Conservation (phyloP, 92 coral and sea anemone species). For the Chrysogorgia sp. region DNA sequence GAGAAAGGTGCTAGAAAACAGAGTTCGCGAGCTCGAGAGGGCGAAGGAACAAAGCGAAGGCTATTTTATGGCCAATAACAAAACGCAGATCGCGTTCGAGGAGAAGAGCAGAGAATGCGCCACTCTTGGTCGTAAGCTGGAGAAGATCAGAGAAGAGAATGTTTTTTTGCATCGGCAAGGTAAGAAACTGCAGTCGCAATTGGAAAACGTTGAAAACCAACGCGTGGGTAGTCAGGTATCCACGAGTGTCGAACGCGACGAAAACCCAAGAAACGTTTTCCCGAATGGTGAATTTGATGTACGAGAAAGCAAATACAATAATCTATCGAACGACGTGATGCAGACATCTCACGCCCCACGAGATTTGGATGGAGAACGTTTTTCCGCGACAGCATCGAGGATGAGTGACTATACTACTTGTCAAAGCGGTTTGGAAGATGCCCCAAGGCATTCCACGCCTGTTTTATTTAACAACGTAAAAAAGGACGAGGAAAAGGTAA, state of each 20-base stretch:
- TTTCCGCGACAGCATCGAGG: neutral
- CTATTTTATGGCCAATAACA: constrained; percentile 63
- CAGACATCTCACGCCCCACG: neutral
- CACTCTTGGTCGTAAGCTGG: constrained; percentile 17
- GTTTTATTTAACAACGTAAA: constrained; percentile 31
- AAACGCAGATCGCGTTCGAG: constrained; percentile 67
- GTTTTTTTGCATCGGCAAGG: constrained; percentile 72
- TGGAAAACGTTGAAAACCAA: constrained; percentile 65
- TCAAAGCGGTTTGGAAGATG: constrained; percentile 19
- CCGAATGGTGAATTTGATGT: neutral
- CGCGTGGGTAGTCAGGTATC: neutral
- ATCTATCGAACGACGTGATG: neutral
- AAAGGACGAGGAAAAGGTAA: constrained; percentile 24
- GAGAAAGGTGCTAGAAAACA: constrained; percentile 61
- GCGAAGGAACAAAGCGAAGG: constrained; percentile 70
- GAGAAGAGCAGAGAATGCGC: constrained; percentile 60
- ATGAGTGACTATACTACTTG: constrained; percentile 11
- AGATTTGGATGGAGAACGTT: neutral
- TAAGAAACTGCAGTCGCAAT: constrained; percentile 71
- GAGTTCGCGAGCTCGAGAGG: constrained; percentile 42
- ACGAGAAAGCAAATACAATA: neutral
- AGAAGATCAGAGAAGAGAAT: constrained; percentile 63
- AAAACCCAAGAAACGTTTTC: neutral
- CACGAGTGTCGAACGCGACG: neutral
- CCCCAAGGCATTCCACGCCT: constrained; percentile 7